phyloP scores from a whole-genome alignment of 2,113 vertebrate species.

The Rhinogobius similis region DNA sequence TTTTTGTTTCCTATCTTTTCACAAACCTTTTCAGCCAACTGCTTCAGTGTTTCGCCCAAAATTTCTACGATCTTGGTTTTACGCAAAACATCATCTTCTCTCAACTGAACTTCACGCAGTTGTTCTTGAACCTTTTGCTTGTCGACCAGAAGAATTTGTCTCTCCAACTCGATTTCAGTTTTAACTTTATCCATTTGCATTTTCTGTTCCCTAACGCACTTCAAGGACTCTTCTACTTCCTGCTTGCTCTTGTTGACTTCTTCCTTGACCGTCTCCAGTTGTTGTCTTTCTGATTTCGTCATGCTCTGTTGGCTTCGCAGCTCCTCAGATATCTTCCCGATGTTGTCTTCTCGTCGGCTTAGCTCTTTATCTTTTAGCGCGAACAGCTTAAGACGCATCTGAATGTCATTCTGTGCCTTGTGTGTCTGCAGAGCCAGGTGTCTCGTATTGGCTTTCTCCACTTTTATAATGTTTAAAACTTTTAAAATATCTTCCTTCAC shows the following conservation, averaged over 20 bases:
- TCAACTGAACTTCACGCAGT: neutral
- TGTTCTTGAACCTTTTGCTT: neutral
- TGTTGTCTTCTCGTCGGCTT: neutral
- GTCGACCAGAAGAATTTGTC: neutral
- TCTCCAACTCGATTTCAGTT: neutral
- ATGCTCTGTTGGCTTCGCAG: neutral
- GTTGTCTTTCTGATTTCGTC: neutral
- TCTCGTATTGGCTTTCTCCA: conserved; percentile 1
- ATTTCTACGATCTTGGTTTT: neutral
- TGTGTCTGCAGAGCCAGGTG: neutral
- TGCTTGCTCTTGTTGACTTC: neutral
- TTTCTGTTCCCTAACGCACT: neutral
- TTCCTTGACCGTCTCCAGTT: neutral
- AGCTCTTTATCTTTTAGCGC: neutral
- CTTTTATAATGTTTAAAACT: neutral
- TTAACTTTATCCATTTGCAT: neutral
- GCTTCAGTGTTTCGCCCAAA: neutral
- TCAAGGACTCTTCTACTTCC: neutral
- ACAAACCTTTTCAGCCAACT: neutral
- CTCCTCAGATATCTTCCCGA: neutral
- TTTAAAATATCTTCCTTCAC: neutral
- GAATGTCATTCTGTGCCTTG: conserved; percentile 2
- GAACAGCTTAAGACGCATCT: neutral
- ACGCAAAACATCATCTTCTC: neutral
- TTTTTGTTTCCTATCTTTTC: neutral